Evolutionary conservation across 2,888 invertebrate species (phyloP), one percentile per base, ranked within the genome.

Genomic region (Parnassius glacialis): DNA sequence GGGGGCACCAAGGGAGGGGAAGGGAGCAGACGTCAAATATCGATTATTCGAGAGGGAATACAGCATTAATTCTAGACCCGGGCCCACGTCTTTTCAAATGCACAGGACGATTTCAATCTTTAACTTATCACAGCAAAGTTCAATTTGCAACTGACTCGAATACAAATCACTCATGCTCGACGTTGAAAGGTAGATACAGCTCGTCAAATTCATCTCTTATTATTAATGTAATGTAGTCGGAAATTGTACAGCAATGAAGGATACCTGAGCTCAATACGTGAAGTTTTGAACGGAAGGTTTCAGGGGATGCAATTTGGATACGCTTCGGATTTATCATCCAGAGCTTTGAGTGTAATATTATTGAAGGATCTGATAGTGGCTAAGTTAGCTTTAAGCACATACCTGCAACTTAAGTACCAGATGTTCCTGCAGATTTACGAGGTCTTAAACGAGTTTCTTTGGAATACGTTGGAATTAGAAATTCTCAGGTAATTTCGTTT

Each of bases 41-140:
- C 90, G 90, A 90, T 90, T 90, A 90, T 90, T 90, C 83, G 87
- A 87, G 88, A 87, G 85, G 83, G 88, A 87, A 85, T 83, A 84
- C 81, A 75, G 73, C 72, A 81, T 80, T 81, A 80, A 76, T 77
- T 76, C 79, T 80, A 79, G 81, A 73, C 76, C 76, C 76, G 75
- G 79, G 81, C 81, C 81, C 71, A 75, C 78, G 82, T 77, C 75
- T 78, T 85, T 83, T 82, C 82, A 80, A 79, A 74, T 68, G 67
- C 61, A 47, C 43, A 47, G 67, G 69, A 67, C 67, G 78, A 73
- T 77, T 74, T 76, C 69, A 67, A 82, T 80, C 82, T 74, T 85
- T 81, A 65, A 48, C 3, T 42, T 48, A 25, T 45, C 16, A 12
- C 12, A 51, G 72, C 75, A 85, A 70, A 73, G 77, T 73, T 73